Conservation (phyloP, 1,140 invertebrate genomes). For the Euura lappo region DNA sequence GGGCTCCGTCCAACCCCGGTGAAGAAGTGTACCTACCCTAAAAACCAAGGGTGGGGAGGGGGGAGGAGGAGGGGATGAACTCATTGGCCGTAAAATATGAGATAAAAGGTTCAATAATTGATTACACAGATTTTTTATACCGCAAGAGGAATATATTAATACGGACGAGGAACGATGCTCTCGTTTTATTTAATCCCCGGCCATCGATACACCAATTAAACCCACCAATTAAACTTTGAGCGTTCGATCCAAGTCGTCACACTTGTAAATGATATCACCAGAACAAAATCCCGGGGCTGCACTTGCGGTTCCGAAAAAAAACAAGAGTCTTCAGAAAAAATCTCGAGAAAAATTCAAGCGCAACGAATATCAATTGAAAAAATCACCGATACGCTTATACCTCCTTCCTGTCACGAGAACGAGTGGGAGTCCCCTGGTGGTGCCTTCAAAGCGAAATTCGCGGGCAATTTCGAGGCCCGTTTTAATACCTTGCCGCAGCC, state of each 20-base stretch:
- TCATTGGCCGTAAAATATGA: slow-evolving; percentile 60
- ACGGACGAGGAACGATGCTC: neutral
- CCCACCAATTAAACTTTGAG: neutral
- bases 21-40: neutral
- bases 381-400: too few relatives aligned
- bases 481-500: slow-evolving; percentile 49
- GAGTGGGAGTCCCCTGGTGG: neutral
- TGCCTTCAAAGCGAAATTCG: slow-evolving; percentile 2
- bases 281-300: neutral
- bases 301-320: neutral
- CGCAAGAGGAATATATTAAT: too few relatives aligned
- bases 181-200: neutral
- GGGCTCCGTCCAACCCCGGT: neutral
- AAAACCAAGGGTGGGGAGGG: neutral
- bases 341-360: too few relatives aligned
- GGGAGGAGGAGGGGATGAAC: slow-evolving; percentile 27
- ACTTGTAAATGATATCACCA: neutral
- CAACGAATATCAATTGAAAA: neutral
- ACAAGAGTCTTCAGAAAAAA: too few relatives aligned
- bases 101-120: slow-evolving; percentile 61
- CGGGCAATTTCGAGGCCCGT: slow-evolving; percentile 32
- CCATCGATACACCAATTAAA: slow-evolving; percentile 2
- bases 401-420: neutral
- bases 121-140: slow-evolving; percentile 62
- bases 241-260: neutral